These are phyloP conservation scores for Trinectes maculatus DNA, from an alignment of 2,113 vertebrate species.

Conservation along the genomic window DNA sequence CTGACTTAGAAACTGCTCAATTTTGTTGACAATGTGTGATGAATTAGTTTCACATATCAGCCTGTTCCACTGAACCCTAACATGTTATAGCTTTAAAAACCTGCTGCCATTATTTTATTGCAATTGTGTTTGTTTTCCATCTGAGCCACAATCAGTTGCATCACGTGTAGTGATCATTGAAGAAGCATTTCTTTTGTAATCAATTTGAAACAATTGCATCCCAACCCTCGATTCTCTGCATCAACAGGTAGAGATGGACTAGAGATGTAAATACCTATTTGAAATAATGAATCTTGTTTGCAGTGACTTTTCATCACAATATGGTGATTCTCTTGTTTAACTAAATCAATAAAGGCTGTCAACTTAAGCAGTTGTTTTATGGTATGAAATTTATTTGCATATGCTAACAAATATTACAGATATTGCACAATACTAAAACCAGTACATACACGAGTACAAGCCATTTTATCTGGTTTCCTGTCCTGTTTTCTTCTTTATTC, in stretches of 20 bases:
- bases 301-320: slow-evolving; percentile 61
- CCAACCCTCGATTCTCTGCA: slow-evolving; percentile 20
- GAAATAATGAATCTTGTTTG: slow-evolving; percentile 55
- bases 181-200: slow-evolving; percentile 49
- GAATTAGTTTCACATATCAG: slow-evolving; percentile 42
- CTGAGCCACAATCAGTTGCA: slow-evolving; percentile 45
- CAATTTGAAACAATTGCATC: slow-evolving; percentile 45
- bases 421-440: slow-evolving; percentile 47
- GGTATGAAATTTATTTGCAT: slow-evolving; percentile 43
- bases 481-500: slow-evolving; percentile 36
- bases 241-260: slow-evolving; percentile 23
- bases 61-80: slow-evolving; percentile 35
- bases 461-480: neutral
- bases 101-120: slow-evolving; percentile 43
- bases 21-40: slow-evolving; percentile 20
- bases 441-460: slow-evolving; percentile 23
- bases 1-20: slow-evolving; percentile 21
- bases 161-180: slow-evolving; percentile 45
- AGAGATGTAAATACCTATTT: slow-evolving; percentile 62
- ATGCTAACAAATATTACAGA: slow-evolving; percentile 17
- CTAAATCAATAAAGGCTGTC: slow-evolving; percentile 74
- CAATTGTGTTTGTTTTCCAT: slow-evolving; percentile 42
- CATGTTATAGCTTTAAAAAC: slow-evolving; percentile 68
- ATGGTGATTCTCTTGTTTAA: slow-evolving; percentile 62
- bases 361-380: slow-evolving; percentile 23